Evolutionary conservation across 30 jellyfish, hydroid and myxozoan genomes (phyloP).

Genomic region (Rhopilema esculentum): DNA sequence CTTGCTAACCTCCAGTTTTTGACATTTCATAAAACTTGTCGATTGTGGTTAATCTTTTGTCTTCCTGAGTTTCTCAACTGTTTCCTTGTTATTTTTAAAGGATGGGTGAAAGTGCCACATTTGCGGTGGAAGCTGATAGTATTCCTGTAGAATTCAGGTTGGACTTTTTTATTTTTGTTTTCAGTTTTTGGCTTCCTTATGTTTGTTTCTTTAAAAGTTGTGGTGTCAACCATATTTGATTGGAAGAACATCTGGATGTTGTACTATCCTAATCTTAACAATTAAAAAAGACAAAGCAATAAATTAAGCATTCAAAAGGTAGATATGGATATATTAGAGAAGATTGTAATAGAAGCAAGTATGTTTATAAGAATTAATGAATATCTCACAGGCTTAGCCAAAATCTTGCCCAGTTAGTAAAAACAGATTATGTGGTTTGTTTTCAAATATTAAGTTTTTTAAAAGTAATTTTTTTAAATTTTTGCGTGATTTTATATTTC

Average conservation of each 20-base stretch:
- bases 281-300: neutral
- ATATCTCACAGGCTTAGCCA: neutral
- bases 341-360: neutral
- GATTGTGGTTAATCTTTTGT: too few species aligned
- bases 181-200: neutral
- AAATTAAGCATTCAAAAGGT: neutral
- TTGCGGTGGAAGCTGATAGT: conserved; percentile 86
- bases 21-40: too few species aligned
- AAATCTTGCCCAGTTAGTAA: too few species aligned
- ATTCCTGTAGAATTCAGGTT: conserved; percentile 91
- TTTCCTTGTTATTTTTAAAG: conserved; percentile 27
- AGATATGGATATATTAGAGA: neutral
- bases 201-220: neutral
- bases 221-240: neutral
- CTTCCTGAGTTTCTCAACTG: too few species aligned
- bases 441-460: too few species aligned
- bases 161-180: neutral
- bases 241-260: neutral
- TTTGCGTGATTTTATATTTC: too few species aligned
- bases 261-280: neutral
- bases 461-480: too few species aligned
- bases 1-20: too few species aligned
- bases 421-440: too few species aligned
- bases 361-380: neutral
- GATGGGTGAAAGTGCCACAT: conserved; percentile 86